These are phyloP conservation scores for Calonectris borealis DNA, from an alignment of 2,113 vertebrate genomes.

Conservation along the genomic window DNA sequence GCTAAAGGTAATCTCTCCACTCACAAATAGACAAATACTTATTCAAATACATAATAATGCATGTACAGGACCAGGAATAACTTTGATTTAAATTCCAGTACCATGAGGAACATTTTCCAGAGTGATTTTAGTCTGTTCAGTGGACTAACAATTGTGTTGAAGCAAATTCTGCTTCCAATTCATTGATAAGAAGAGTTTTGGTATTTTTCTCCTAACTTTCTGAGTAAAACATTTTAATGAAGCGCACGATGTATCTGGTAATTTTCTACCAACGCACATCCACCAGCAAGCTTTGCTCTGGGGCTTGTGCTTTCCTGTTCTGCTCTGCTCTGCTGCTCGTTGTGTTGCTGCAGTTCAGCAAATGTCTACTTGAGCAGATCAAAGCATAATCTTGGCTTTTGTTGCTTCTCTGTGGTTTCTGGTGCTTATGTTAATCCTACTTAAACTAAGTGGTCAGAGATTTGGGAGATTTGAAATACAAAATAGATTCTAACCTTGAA, in stretches of 20 bases:
- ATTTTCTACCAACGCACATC: neutral
- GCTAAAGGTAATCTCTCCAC: neutral
- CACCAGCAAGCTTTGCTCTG: neutral
- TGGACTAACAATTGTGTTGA: neutral
- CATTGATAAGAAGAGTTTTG: neutral
- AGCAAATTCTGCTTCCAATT: neutral
- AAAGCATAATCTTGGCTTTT: slow-evolving; percentile 67
- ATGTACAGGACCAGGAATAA: neutral
- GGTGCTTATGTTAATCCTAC: slow-evolving; percentile 58
- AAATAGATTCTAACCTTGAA: slow-evolving; percentile 64
- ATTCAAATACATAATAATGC: neutral
- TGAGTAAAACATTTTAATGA: neutral
- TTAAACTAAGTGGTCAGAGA: slow-evolving; percentile 63
- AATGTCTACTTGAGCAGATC: slow-evolving; percentile 68
- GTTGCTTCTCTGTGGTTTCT: slow-evolving; percentile 53
- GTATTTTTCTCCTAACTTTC: neutral
- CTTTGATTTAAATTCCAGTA: neutral
- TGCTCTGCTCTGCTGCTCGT: neutral
- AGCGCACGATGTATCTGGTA: neutral
- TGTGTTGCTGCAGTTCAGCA: slow-evolving; percentile 42
- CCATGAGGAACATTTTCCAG: neutral
- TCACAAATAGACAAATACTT: neutral
- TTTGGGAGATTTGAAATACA: slow-evolving; percentile 63
- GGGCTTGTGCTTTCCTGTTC: neutral
- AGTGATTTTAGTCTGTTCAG: neutral